These are phyloP conservation scores for Nomada fucata DNA, from an alignment of 2,888 invertebrate genomes.

Conservation along the genomic window DNA sequence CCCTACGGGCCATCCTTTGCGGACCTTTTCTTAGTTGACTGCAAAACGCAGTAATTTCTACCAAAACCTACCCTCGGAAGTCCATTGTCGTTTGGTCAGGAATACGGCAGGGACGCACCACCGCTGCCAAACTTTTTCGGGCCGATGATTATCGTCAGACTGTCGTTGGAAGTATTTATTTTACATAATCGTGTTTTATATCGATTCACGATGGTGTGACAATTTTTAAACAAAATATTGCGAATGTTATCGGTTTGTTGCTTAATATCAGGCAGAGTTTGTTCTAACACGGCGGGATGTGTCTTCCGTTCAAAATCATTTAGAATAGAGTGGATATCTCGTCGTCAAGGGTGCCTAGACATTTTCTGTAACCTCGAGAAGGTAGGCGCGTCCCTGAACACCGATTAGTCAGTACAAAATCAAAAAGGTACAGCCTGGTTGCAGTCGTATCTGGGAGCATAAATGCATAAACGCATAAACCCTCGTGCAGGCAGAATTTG, in stretches of 20 bases:
- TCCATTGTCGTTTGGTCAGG: conserved; percentile 44
- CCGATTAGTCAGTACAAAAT: conserved; percentile 11
- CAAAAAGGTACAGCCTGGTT: conserved; percentile 1
- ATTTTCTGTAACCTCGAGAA: not conserved
- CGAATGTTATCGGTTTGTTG: not conserved
- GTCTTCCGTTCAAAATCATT: not conserved
- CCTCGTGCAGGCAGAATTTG: conserved; percentile 16
- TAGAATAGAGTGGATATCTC: not conserved
- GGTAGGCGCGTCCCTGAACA: conserved; percentile 6
- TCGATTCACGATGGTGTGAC: not conserved
- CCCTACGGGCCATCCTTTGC: not conserved
- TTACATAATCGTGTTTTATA: not conserved
- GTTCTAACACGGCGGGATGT: not conserved
- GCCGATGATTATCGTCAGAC: not conserved
- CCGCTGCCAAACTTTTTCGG: not conserved
- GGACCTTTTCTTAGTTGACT: conserved; percentile 15
- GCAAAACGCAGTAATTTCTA: conserved; percentile 30
- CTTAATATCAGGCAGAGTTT: not conserved
- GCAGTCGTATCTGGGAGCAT: not conserved
- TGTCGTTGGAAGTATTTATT: not conserved
- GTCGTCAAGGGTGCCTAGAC: not conserved
- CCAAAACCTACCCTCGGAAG: conserved; percentile 22
- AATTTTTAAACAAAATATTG: not conserved
- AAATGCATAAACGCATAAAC: conserved; percentile 53
- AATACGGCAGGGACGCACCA: conserved; percentile 27